phyloP scores from a whole-genome alignment of 2,888 invertebrate genomes.

The Julus scandinavius region DNA sequence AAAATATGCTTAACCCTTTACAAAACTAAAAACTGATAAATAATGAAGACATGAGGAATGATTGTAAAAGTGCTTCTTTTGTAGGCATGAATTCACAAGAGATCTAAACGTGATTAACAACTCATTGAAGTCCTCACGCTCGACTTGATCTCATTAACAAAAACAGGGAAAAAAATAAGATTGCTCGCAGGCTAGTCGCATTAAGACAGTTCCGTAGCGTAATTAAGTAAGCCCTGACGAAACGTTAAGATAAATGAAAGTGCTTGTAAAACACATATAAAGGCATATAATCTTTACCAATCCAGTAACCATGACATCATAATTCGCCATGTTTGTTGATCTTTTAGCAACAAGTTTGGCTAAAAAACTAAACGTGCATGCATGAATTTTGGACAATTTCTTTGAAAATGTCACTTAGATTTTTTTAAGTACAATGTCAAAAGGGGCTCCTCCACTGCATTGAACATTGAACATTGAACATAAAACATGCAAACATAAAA shows the following conservation, averaged over 20 bases:
- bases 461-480: too few relatives aligned
- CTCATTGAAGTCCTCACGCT: constrained; percentile 25
- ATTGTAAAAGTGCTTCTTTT: constrained; percentile 12
- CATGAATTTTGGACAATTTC: too few relatives aligned
- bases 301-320: not conserved
- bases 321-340: not conserved
- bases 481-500: too few relatives aligned
- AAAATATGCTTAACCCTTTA: not conserved
- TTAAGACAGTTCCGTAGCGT: constrained; percentile 16
- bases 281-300: not conserved
- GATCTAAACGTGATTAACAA: constrained; percentile 26
- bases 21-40: not conserved
- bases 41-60: constrained; percentile 3
- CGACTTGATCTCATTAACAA: constrained; percentile 9
- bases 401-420: too few relatives aligned
- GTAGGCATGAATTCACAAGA: not conserved
- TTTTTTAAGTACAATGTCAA: too few relatives aligned
- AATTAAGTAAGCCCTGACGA: not conserved
- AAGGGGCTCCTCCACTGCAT: too few relatives aligned
- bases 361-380: too few relatives aligned
- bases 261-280: not conserved
- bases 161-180: not conserved
- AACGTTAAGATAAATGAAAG: not conserved
- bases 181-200: not conserved
- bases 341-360: not conserved